Evolutionary conservation across 2,888 invertebrate species (phyloP), one percentile per base, ranked within the genome.

Genomic region (Acleris cristana): DNA sequence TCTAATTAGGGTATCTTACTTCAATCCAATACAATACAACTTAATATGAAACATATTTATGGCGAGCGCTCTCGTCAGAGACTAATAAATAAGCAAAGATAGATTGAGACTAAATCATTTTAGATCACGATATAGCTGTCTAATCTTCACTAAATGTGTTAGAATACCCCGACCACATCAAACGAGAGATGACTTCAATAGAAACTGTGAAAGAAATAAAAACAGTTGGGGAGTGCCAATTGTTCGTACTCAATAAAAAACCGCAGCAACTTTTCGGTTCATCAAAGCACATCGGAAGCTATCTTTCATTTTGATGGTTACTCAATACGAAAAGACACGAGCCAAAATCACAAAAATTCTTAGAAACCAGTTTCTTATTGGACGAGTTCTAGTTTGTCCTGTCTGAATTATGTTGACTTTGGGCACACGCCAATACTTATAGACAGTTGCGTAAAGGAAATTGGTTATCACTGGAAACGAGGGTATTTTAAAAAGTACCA

Each of bases 341-440:
- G 73, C 64, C 72, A 72, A 73, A 72, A 64, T 48, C 65, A 69
- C 69, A 67, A 69, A 69, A 53, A 48, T 53, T 68, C 65, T 61
- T 19, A 40, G 74, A 73, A 69, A 72, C 71, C 62, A 64, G 71
- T 72, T 71, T 69, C 72, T 66, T 65, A 69, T 69, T 55, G 65
- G 64, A 69, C 53, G 69, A 62, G 66, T 67, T 67, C 57, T 67
- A 57, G 66, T 66, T 54, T 65, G 70, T 71, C 58, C 69, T 62
- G 54, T 64, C 64, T 55, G 69, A 70, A 73, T 72, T 54, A 70
- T 73, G 70, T 76, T 77, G 63, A 19, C 57, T 73, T 79, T 80
- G 79, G 80, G 73, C 56, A 72, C 64, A 68, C 54, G 79, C 80
- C 78, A 80, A 75, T 71, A 68, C 19, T 70, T 64, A 72, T 73